Percentiles rank a stretch among this genome's conserved stretches.
These are phyloP conservation scores for Micoletzkya japonica DNA, from an alignment of 2,888 invertebrate genomes.

Conservation along the genomic window DNA sequence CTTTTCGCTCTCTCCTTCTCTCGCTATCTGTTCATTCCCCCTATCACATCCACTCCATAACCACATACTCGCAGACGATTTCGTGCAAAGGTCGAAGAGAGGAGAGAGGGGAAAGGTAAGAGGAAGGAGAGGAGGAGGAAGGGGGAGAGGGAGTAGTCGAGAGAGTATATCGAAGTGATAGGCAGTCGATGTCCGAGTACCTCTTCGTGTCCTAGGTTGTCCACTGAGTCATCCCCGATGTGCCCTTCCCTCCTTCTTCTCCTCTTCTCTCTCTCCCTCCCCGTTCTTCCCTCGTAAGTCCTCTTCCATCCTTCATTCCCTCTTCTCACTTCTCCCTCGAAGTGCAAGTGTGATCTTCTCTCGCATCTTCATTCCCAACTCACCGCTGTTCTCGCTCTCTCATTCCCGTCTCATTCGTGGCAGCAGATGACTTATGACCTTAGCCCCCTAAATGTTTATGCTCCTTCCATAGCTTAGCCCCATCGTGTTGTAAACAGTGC, in stretches of 20 bases:
- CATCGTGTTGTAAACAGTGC: no score
- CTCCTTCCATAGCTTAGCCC: no score
- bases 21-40: no score
- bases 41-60: no score
- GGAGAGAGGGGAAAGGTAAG: neutral
- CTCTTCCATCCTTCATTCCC: neutral
- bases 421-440: slow-evolving; percentile 15
- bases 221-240: neutral
- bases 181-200: no score
- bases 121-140: neutral
- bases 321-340: neutral
- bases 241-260: neutral
- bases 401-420: neutral
- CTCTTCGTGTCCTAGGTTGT: neutral
- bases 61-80: no score
- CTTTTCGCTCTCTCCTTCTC: no score
- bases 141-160: neutral
- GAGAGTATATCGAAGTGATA: neutral
- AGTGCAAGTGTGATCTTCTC: neutral
- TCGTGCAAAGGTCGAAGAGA: no score
- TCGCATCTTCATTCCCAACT: neutral
- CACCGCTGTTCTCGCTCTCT: neutral
- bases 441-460: neutral
- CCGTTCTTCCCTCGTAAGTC: neutral
- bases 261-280: neutral